Evolutionary conservation across 2,113 vertebrate genomes (phyloP).

Genomic region (Pleuronectes platessa): DNA sequence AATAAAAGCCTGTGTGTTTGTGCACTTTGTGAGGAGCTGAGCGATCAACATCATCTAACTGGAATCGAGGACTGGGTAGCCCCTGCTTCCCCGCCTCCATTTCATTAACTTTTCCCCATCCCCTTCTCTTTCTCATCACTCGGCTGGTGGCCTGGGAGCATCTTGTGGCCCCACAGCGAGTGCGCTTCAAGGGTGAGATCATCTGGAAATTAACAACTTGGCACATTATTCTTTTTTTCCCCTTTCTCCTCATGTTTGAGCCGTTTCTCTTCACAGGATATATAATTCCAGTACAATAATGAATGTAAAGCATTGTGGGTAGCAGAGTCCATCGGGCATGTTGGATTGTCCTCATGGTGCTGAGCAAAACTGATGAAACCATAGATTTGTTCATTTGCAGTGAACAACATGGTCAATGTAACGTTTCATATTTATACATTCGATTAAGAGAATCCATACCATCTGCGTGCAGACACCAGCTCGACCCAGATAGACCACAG

Average conservation of each 20-base stretch:
- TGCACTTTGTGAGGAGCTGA: conserved; percentile 75
- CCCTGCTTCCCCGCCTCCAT: neutral
- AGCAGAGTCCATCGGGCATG: conserved; percentile 32
- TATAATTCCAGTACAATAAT: conserved; percentile 75
- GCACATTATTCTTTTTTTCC: conserved; percentile 34
- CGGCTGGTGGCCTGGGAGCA: conserved; percentile 29
- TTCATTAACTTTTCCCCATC: conserved; percentile 16
- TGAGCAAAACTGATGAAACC: conserved; percentile 30
- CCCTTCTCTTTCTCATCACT: conserved; percentile 16
- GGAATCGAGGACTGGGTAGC: conserved; percentile 21
- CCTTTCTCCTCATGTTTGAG: conserved; percentile 18
- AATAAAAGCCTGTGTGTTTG: conserved; percentile 73
- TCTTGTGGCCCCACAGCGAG: conserved; percentile 36
- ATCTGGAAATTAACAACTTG: conserved; percentile 14
- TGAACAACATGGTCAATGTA: conserved; percentile 5
- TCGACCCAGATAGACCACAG: conserved; percentile 4
- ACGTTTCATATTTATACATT: neutral
- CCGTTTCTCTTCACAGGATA: conserved; percentile 37
- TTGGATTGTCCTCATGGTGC: conserved; percentile 30
- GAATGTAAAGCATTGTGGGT: conserved; percentile 67
- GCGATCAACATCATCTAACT: conserved; percentile 40
- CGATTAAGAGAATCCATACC: conserved; percentile 4
- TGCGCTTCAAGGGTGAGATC: conserved; percentile 37
- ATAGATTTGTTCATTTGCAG: conserved; percentile 31
- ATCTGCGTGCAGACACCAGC: conserved; percentile 28